phyloP scores from a whole-genome alignment of 2,888 invertebrate species.

The Sminthurides aquaticus region DNA sequence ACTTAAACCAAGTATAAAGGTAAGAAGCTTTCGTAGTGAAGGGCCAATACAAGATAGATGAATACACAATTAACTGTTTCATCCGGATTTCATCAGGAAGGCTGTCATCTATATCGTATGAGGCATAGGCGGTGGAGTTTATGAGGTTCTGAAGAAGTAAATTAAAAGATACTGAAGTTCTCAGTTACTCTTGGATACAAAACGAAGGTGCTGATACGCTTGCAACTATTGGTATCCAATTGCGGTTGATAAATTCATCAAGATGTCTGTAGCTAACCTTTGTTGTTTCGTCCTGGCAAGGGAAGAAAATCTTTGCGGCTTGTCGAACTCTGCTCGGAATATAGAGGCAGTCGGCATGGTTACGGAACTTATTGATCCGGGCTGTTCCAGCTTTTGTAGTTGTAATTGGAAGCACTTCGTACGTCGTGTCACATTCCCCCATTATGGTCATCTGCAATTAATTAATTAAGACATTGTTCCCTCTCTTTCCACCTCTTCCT shows the following conservation, averaged over 20 bases:
- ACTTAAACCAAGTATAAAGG: conserved; percentile 42
- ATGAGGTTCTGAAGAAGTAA: conserved; percentile 31
- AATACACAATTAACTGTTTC: conserved; percentile 30
- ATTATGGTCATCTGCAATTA: conserved; percentile 34
- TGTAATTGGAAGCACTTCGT: conserved; percentile 34
- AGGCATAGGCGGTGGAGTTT: conserved; percentile 40
- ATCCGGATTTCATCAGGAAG: conserved; percentile 23
- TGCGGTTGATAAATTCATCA: not conserved
- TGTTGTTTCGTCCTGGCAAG: conserved; percentile 32
- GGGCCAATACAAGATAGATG: conserved; percentile 43
- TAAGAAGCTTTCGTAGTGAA: conserved; percentile 37
- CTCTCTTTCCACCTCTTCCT: no score
- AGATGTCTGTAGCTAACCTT: conserved; percentile 31
- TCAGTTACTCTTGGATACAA: not conserved
- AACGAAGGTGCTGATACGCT: no score
- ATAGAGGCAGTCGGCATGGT: conserved; percentile 42
- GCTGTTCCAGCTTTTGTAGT: conserved; percentile 29
- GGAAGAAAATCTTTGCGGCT: conserved; percentile 30
- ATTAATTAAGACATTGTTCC: no score
- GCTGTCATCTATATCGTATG: conserved; percentile 33
- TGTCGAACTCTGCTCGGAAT: conserved; percentile 32
- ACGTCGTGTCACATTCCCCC: conserved; percentile 40
- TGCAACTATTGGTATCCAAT: no score
- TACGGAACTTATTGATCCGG: conserved; percentile 37
- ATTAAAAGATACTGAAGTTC: not conserved